These are phyloP conservation scores for Crocallis elinguaria DNA, from an alignment of 2,888 invertebrate species.

Conservation along the genomic window DNA sequence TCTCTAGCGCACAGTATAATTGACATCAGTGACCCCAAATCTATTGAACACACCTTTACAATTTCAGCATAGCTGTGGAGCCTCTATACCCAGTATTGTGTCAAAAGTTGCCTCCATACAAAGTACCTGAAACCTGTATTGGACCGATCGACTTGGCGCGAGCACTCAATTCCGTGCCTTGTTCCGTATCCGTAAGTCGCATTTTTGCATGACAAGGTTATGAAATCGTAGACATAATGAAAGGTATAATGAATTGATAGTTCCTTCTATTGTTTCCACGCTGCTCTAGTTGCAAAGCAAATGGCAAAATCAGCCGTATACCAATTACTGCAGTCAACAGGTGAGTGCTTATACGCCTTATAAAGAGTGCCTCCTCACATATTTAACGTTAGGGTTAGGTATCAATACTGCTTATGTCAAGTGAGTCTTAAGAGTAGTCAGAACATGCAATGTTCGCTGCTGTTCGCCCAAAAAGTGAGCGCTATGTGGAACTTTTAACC, in stretches of 20 bases:
- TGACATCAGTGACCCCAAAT: no score
- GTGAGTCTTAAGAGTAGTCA: no score
- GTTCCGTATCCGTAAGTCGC: conserved; percentile 90
- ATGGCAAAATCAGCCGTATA: conserved; percentile 76
- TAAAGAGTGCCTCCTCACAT: no score
- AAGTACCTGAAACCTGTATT: conserved; percentile 71
- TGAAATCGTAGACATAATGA: not conserved
- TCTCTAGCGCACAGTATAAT: no score
- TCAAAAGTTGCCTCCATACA: conserved; percentile 81
- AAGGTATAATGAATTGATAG: conserved; percentile 5
- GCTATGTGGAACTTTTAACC: no score
- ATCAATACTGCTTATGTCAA: no score
- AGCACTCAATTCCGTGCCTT: conserved; percentile 93
- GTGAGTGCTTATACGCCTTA: conserved; percentile 61
- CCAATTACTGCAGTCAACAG: conserved; percentile 76
- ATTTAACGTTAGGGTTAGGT: no score
- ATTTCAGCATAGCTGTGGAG: conserved; percentile 93
- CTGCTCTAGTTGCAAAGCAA: conserved; percentile 77
- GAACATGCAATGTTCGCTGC: no score
- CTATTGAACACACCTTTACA: not conserved
- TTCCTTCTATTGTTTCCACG: conserved; percentile 54
- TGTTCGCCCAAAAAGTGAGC: no score
- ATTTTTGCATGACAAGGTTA: conserved; percentile 5
- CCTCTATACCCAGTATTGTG: conserved; percentile 92
- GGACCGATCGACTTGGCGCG: conserved; percentile 93